These are phyloP conservation scores for Callitettix versicolor DNA, from an alignment of 1,140 invertebrate genomes.

Conservation along the genomic window DNA sequence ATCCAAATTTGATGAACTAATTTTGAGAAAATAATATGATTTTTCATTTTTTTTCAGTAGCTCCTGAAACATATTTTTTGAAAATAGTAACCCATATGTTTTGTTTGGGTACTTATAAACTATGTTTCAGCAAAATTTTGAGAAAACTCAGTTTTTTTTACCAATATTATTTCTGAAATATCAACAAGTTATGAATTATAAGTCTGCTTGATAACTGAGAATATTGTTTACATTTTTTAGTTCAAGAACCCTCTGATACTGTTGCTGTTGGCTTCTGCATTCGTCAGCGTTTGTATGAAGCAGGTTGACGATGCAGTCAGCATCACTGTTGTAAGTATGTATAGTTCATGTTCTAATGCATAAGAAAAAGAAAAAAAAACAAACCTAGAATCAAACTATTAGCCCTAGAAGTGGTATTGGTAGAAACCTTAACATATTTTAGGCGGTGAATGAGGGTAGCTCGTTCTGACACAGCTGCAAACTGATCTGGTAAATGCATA, in stretches of 20 bases:
- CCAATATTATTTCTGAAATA: neutral
- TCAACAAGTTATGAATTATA: neutral
- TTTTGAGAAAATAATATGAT: no score
- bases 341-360: neutral
- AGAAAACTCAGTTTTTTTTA: neutral
- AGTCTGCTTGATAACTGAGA: neutral
- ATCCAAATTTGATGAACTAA: no score
- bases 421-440: no score
- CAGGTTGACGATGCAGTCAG: slow-evolving; percentile 98
- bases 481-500: no score
- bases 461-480: no score
- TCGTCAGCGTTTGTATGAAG: slow-evolving; percentile 90
- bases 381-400: neutral
- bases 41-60: no score
- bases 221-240: slow-evolving; percentile 37
- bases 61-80: no score
- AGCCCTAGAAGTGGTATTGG: neutral
- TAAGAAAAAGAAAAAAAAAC: neutral
- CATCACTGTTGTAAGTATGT: slow-evolving; percentile 84
- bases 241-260: slow-evolving; percentile 97
- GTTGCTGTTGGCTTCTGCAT: slow-evolving; percentile 85
- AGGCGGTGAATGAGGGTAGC: no score
- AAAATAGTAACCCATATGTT: no score
- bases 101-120: no score
- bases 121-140: no score